Conservation (phyloP, 2,113 vertebrate genomes). For the Eretmochelys imbricata region DNA sequence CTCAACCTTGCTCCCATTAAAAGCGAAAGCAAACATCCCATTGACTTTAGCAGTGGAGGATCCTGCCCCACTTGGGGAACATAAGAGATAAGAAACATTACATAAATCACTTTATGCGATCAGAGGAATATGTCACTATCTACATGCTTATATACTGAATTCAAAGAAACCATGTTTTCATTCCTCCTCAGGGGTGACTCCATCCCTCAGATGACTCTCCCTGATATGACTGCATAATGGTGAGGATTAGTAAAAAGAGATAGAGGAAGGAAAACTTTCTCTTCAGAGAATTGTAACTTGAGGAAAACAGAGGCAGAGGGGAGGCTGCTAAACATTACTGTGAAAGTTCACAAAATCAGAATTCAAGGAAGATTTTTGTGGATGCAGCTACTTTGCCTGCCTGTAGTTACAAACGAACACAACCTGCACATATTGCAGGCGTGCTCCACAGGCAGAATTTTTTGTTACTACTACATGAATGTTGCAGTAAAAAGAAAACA, state of each 20-base stretch:
- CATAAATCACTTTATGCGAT: neutral
- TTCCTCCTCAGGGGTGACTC: neutral
- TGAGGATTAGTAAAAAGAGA: neutral
- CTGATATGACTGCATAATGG: neutral
- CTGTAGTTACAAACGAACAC: neutral
- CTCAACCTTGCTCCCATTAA: neutral
- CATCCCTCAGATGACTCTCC: neutral
- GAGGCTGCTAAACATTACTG: neutral
- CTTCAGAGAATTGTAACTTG: neutral
- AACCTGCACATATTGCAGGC: neutral
- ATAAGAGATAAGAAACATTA: neutral
- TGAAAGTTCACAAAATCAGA: neutral
- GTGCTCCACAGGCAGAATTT: neutral
- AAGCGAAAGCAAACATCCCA: neutral
- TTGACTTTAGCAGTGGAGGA: neutral
- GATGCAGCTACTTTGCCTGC: neutral
- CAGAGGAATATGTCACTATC: neutral
- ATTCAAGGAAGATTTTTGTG: neutral
- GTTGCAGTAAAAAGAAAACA: too few relatives aligned
- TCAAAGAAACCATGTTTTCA: accelerated
- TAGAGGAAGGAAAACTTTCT: neutral
- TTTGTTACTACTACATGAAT: too few relatives aligned
- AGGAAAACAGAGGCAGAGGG: neutral
- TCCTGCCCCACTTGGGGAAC: accelerated
- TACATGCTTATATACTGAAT: neutral